Conservation (phyloP, 2,113 vertebrate genomes). For the Psephotus haematonotus region DNA sequence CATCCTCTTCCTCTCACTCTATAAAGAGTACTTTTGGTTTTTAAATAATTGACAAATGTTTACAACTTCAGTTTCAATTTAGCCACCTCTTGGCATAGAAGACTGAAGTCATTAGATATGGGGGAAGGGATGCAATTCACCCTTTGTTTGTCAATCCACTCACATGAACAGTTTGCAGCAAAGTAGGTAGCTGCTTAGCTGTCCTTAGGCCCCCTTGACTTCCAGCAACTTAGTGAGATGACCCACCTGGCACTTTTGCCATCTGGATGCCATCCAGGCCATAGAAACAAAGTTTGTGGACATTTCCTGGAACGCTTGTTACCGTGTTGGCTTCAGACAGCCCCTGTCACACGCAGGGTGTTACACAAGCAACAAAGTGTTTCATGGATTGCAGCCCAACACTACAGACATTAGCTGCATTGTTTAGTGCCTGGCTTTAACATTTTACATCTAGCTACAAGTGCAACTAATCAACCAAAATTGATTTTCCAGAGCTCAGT, state of each 20-base stretch:
- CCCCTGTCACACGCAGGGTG: accelerated
- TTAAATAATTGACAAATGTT: background rate
- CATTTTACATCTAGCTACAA: background rate
- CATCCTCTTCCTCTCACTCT: background rate
- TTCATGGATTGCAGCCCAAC: background rate
- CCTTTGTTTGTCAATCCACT: background rate
- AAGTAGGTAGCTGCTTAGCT: background rate
- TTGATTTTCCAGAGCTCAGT: background rate
- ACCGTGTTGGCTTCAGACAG: background rate
- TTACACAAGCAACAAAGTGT: background rate
- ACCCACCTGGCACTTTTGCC: background rate
- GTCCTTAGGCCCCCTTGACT: background rate
- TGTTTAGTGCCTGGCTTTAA: background rate
- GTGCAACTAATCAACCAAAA: background rate
- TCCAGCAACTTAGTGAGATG: background rate
- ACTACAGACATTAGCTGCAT: accelerated
- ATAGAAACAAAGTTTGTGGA: accelerated
- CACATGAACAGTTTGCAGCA: accelerated
- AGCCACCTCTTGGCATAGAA: background rate
- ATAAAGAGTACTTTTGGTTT: background rate
- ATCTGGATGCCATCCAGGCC: background rate
- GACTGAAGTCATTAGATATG: accelerated
- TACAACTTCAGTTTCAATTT: background rate
- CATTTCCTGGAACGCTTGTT: background rate
- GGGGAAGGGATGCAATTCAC: accelerated